Base-by-base conservation (phyloP, 2,888 invertebrate genomes). In the Trimorus sp. region DNA sequence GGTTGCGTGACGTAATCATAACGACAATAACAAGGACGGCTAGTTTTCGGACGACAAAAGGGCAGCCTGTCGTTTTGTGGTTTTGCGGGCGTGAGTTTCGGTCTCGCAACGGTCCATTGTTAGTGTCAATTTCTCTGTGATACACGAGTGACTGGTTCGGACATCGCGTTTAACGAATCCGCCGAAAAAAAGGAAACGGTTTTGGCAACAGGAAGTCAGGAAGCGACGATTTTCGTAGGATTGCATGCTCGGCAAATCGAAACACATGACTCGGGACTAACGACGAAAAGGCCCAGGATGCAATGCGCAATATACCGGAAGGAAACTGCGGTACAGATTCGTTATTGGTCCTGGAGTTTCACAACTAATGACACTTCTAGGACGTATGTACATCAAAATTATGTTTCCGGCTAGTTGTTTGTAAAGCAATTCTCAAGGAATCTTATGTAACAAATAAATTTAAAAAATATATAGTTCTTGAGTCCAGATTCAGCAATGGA, bases 41-140 rank as follows among this genome's bases (percentile, higher is more conserved):
- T 68, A 73, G 40, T 53, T 70, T 74, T 70, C n/a, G 62, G 54
- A 71, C 84, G 86, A 89, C 88, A 89, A 90, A 88, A 84, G 87
- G 82, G 84, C 89, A 84, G 86, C 86, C 89, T 90, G 90, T 86
- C 86, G 89, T 87, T 87, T 83, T 90, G 90, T 84, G 90, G 90
- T 90, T 90, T 89, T 86, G 88, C 88, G 88, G 87, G 84, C 86
- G 84, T 83, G 84, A 86, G 83, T 84, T 75, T 69, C 51, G 76
- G 78, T 59, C 73, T 68, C 80, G 66, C 83, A 84, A 68, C 66
- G 77, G 78, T 84, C 75, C 75, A 83, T 79, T 78, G 78, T 79
- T 78, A 66, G 58, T 54, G 63, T 65, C 63, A 70, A 54, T 78
- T 79, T 68, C 42, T 45, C 78, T 69, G 79, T 71, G 73, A 71